phyloP scores from a whole-genome alignment of 2,797 vertebrate genomes.

The Chaetodon trifasciatus region DNA sequence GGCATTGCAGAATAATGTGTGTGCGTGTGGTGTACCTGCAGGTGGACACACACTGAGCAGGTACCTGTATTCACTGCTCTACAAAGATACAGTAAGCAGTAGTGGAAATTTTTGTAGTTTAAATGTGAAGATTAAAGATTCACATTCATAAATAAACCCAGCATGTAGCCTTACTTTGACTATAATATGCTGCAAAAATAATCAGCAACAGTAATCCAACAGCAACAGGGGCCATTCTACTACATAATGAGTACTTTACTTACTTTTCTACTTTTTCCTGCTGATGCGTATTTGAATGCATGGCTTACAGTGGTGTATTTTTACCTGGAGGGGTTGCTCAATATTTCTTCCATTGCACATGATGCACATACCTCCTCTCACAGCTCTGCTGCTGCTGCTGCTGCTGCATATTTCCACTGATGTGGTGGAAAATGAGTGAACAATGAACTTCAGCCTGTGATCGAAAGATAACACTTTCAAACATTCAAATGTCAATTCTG shows the following conservation, averaged over 20 bases:
- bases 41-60: not conserved
- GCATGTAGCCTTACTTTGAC: not conserved
- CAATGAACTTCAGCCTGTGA: not conserved
- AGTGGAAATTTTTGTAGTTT: not conserved
- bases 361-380: not conserved
- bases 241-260: not conserved
- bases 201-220: too few relatives aligned
- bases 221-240: not conserved
- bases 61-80: not conserved
- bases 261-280: not conserved
- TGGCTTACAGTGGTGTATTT: not conserved
- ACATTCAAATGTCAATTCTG: not conserved
- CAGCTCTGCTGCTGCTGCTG: not conserved
- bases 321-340: not conserved
- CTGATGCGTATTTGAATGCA: not conserved
- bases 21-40: not conserved
- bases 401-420: constrained; percentile 9
- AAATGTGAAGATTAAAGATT: not conserved
- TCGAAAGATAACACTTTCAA: constrained; percentile 14
- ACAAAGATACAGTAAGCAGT: not conserved
- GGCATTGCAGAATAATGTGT: not conserved
- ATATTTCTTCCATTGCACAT: not conserved
- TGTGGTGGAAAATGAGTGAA: constrained; percentile 11
- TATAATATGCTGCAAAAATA: not conserved
- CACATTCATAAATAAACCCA: not conserved